Base-by-base conservation (phyloP, 92 coral and sea anemone genomes). In the Bergia sp. region DNA sequence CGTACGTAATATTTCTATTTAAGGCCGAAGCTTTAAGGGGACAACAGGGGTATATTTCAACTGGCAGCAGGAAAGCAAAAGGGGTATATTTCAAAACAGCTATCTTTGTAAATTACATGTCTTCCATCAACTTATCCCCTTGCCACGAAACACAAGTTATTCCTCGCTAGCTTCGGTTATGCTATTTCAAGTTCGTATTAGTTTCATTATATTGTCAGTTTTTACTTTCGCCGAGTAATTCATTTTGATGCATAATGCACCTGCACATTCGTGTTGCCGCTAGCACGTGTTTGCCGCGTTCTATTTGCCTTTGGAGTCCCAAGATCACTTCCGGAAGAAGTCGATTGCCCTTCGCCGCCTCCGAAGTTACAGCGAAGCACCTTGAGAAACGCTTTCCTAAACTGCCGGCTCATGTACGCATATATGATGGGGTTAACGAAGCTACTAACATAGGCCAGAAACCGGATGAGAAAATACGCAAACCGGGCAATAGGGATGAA, bases 351-450 rank as follows among this genome's bases (percentile, higher is more conserved):
- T n/a, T 29, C 47, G 1, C 15, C 21, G 12, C 15, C 36, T 71
- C 87, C 37, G 1, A 41, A 1, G 5, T 72, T 37, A 38, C 65
- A 71, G 11, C 66, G 23, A 4, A 84, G n/a, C 1, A 84, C 37
- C 37, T 12, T 71, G 29, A 44, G 75, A 72, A 84, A 84, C 44
- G 87, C 87, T 2, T 7, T 84, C 43, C 87, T 84, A 71, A 84
- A 84, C 42, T 84, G 65, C 2, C 87, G 87, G 67, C 87, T 84
- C 87, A 84, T 71, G 79, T 84, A 84, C 20, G 87, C 87, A 47
- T 84, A 84, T 16, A 84, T 84, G 79, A 84, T 67, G 43, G 87
- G 87, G 66, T 84, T 84, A 3, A 84, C 79, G 1, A 84, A 74
- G 43, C 87, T 84, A n/a, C 87, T 84, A 8, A 84, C 65, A 39